phyloP scores from a whole-genome alignment of 2,888 invertebrate species.

The Dolichomitus sp. region DNA sequence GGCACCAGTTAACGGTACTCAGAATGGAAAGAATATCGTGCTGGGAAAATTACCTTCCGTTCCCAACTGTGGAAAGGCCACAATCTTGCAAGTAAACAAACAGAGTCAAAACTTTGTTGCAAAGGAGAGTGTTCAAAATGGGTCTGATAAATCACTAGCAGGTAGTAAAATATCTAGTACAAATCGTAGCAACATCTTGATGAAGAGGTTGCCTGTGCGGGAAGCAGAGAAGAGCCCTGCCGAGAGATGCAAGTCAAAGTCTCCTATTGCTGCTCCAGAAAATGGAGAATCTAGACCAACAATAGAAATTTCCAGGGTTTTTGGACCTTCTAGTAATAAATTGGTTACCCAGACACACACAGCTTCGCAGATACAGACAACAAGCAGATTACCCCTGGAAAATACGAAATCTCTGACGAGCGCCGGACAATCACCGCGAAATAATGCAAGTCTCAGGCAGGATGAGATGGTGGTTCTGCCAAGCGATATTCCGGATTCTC shows the following conservation, averaged over 20 bases:
- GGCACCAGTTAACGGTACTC: background rate
- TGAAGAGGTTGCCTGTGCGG: background rate
- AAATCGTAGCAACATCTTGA: background rate
- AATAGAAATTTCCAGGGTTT: constrained; percentile 50
- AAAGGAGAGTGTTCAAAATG: background rate
- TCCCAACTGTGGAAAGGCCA: background rate
- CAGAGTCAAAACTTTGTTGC: background rate
- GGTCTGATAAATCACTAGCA: background rate
- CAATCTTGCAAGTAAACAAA: background rate
- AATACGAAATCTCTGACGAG: background rate
- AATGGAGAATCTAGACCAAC: constrained; percentile 20
- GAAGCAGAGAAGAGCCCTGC: background rate
- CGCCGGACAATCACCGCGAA: background rate
- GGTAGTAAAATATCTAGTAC: background rate
- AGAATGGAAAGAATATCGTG: background rate
- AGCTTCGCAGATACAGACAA: background rate
- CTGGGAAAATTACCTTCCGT: background rate
- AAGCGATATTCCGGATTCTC: background rate
- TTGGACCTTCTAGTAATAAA: background rate
- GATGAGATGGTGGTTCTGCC: constrained; percentile 48
- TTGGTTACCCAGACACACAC: background rate
- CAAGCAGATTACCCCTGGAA: background rate
- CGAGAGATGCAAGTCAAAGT: constrained; percentile 28
- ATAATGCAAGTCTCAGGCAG: background rate
- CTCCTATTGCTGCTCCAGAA: fast-evolving